These are phyloP conservation scores for Capricornis sumatraensis DNA, from an alignment of 2,113 vertebrate species.

Conservation along the genomic window DNA sequence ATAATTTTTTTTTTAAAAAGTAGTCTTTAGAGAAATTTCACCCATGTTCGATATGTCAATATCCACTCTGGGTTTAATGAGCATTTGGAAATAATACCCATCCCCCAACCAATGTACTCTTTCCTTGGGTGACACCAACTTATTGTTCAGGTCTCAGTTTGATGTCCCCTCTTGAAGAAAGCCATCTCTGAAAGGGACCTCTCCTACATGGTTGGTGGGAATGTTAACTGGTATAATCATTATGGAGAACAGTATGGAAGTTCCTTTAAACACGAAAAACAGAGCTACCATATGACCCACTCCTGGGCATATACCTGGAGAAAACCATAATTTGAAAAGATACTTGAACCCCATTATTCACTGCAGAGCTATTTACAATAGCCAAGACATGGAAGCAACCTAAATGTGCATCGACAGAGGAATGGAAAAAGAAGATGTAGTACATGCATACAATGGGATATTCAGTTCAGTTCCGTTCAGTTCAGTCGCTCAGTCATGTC, in stretches of 20 bases:
- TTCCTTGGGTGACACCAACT: background rate
- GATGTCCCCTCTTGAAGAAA: background rate
- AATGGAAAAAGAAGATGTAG: background rate
- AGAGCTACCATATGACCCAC: background rate
- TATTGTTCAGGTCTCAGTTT: background rate
- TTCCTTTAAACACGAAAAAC: background rate
- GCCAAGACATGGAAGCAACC: background rate
- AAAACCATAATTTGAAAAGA: background rate
- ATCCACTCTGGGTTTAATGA: background rate
- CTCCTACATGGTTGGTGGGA: background rate
- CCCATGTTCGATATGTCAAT: fast-evolving
- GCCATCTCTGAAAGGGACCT: background rate
- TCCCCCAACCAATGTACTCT: background rate
- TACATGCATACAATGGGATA: background rate
- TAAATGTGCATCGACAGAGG: background rate
- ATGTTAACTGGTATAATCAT: background rate
- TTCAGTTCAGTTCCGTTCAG: no score
- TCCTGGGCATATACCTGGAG: background rate
- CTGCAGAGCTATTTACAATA: background rate
- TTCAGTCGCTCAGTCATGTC: no score
- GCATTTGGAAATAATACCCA: no score
- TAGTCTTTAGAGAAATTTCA: background rate
- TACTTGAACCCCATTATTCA: background rate
- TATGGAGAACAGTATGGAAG: background rate
- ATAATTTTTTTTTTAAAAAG: background rate